Evolutionary conservation across 2,888 invertebrate genomes (phyloP).

Genomic region (Scaptomyza flava): DNA sequence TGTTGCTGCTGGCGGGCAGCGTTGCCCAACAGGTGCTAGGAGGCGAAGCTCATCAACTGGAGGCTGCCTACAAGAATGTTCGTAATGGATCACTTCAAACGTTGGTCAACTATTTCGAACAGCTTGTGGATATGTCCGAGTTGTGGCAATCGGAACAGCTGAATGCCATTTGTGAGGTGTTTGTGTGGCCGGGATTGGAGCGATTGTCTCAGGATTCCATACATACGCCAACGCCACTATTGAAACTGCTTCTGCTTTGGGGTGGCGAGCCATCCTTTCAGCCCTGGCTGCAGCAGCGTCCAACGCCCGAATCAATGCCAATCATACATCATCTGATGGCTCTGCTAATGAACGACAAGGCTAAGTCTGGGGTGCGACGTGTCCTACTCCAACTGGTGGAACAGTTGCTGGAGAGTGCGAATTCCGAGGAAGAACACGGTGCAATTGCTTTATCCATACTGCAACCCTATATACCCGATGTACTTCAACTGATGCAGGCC

Average conservation of each 20-base stretch:
- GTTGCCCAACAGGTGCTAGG: slow-evolving; percentile 87
- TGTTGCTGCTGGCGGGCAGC: slow-evolving; percentile 89
- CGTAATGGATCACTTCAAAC: slow-evolving; percentile 87
- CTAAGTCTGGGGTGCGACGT: slow-evolving; percentile 87
- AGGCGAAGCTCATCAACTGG: slow-evolving; percentile 70
- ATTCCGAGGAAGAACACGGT: slow-evolving; percentile 85
- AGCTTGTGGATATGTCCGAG: slow-evolving; percentile 87
- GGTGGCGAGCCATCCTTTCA: slow-evolving; percentile 92
- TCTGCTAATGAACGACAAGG: slow-evolving; percentile 89
- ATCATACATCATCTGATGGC: slow-evolving; percentile 88
- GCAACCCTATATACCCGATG: slow-evolving; percentile 89
- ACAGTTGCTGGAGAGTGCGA: slow-evolving; percentile 87
- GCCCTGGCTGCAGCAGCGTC: slow-evolving; percentile 87
- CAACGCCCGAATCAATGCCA: slow-evolving; percentile 84
- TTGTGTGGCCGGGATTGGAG: slow-evolving; percentile 92
- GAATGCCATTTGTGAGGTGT: slow-evolving; percentile 90
- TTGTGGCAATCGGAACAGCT: slow-evolving; percentile 90
- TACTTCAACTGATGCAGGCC: slow-evolving; percentile 89
- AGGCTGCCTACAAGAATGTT: slow-evolving; percentile 87
- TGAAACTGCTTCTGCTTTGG: slow-evolving; percentile 93
- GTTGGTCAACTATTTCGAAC: slow-evolving; percentile 90
- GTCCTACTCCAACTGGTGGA: slow-evolving; percentile 90
- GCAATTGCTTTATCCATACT: slow-evolving; percentile 86
- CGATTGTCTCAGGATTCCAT: slow-evolving; percentile 92
- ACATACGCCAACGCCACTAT: slow-evolving; percentile 91